Evolutionary conservation across 2,113 vertebrate genomes (phyloP).

Genomic region (Malurus cyaneus): DNA sequence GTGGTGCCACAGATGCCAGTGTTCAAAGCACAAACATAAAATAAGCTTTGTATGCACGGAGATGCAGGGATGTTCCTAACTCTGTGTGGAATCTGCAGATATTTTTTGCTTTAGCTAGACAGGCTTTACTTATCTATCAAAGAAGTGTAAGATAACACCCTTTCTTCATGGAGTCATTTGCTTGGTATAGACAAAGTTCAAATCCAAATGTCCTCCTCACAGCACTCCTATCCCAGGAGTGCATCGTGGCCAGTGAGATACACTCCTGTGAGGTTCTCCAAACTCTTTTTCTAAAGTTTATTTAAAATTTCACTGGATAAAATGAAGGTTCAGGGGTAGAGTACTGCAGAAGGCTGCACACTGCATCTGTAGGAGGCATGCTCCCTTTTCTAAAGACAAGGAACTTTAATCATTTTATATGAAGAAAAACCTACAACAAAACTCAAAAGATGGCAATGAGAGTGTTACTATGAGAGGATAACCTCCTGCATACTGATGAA

Average conservation of each 20-base stretch:
- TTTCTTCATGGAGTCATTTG: not conserved
- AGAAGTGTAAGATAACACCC: not conserved
- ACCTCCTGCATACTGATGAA: not conserved
- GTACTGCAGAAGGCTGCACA: not conserved
- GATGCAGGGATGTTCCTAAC: not conserved
- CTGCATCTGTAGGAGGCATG: not conserved
- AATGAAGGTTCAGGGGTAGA: not conserved
- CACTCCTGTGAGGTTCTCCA: not conserved
- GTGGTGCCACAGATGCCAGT: not conserved
- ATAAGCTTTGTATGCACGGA: not conserved
- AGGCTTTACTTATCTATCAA: not conserved
- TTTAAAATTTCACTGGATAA: not conserved
- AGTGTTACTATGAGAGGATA: not conserved
- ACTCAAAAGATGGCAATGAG: not conserved
- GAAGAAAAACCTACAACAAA: not conserved
- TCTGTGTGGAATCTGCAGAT: not conserved
- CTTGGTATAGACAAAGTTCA: not conserved
- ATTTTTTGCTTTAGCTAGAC: not conserved
- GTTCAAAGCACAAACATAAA: not conserved
- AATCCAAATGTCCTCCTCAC: not conserved
- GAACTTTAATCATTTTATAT: not conserved
- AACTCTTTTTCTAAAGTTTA: not conserved
- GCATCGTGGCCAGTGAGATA: not conserved
- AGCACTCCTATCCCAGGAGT: not conserved
- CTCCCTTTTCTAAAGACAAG: not conserved